A percentile compares a stretch with the other conserved stretches of the same genome.
Conservation (phyloP, 2,113 vertebrate genomes). For the Melanotaenia duboulayi region DNA sequence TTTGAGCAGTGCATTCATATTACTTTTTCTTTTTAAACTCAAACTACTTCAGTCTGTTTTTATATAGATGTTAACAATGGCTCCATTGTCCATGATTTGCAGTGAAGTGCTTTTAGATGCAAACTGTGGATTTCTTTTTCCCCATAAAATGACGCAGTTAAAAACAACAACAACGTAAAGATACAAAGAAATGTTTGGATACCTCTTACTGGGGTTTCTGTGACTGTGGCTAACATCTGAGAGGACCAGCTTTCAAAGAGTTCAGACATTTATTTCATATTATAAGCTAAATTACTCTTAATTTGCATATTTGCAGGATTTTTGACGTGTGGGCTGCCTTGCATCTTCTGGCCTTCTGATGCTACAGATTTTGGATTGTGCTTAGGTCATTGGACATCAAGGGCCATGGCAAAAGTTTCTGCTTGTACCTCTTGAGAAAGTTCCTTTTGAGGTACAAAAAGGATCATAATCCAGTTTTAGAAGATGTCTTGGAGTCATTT, state of each 20-base stretch:
- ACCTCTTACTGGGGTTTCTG: too few relatives aligned
- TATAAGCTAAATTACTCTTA: too few relatives aligned
- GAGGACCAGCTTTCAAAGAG: too few relatives aligned
- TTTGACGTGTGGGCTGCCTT: too few relatives aligned
- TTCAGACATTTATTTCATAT: too few relatives aligned
- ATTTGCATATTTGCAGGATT: neutral
- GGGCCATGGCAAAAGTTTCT: neutral
- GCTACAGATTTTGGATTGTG: neutral
- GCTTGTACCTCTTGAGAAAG: neutral
- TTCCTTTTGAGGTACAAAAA: neutral
- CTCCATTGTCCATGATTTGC: neutral
- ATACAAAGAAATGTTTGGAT: too few relatives aligned
- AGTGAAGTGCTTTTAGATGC: constrained; percentile 1
- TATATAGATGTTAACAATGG: neutral
- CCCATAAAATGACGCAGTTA: neutral
- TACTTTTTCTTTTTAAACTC: constrained; percentile 15
- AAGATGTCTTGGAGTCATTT: neutral
- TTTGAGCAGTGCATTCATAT: neutral
- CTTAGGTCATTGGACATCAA: neutral
- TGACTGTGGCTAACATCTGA: too few relatives aligned
- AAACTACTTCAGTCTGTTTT: neutral
- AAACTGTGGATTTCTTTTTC: neutral
- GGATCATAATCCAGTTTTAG: neutral
- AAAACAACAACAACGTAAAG: neutral
- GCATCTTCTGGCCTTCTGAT: neutral